These are phyloP conservation scores for Eupithecia abbreviata DNA, from an alignment of 2,888 invertebrate genomes.

Conservation along the genomic window DNA sequence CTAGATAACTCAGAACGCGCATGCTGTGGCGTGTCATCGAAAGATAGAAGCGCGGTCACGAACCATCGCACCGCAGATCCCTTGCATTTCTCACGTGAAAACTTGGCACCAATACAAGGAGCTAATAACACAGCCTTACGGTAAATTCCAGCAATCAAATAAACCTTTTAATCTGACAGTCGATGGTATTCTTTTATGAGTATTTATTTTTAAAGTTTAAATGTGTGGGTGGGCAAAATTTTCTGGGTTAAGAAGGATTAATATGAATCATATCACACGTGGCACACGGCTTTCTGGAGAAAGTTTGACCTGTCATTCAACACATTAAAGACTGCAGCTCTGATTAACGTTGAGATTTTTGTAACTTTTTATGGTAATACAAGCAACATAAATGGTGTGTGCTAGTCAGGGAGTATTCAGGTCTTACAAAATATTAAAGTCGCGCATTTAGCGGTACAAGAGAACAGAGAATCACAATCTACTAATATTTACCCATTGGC, in stretches of 20 bases:
- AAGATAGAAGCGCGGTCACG: conserved; percentile 69
- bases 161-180: conserved; percentile 20
- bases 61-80: conserved; percentile 52
- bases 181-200: conserved; percentile 8
- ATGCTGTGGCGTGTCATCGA: conserved; percentile 76
- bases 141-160: conserved; percentile 29
- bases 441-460: not conserved
- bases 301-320: conserved; percentile 22
- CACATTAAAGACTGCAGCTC: conserved; percentile 2
- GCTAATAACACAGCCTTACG: conserved; percentile 30
- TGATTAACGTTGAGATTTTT: not conserved
- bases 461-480: not conserved
- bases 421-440: not conserved
- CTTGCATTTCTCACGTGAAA: conserved; percentile 42
- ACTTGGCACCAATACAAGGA: conserved; percentile 34
- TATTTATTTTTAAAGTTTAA: conserved; percentile 11
- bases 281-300: conserved; percentile 28
- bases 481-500: not conserved
- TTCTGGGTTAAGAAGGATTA: conserved; percentile 30
- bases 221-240: conserved; percentile 26
- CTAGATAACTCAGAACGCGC: conserved; percentile 61
- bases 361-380: not conserved
- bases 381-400: not conserved
- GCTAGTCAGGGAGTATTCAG: not conserved
- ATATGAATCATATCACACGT: conserved; percentile 32